Conservation (phyloP, 2,113 vertebrate genomes). For the Catagonus wagneri region DNA sequence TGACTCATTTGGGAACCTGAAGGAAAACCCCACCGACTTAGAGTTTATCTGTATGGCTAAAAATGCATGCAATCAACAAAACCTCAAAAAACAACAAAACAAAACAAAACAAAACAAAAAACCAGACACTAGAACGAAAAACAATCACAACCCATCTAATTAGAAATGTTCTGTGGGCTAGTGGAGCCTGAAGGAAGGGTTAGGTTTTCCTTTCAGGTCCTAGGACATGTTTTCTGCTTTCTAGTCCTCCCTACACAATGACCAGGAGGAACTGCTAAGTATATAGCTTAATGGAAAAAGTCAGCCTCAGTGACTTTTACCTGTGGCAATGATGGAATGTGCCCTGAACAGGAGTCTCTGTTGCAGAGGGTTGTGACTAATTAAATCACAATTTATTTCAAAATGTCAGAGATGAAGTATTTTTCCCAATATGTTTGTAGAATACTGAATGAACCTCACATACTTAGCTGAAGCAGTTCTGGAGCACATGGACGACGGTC, state of each 20-base stretch:
- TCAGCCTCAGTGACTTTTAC: not conserved
- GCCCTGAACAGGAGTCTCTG: constrained; percentile 50
- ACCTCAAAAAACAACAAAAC: not conserved
- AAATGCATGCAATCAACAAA: constrained; percentile 43
- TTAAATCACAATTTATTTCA: constrained; percentile 31
- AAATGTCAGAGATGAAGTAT: constrained; percentile 18
- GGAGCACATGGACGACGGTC: not conserved
- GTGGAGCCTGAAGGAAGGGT: not conserved
- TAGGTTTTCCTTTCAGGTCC: not conserved
- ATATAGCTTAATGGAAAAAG: not conserved
- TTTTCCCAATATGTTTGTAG: constrained; percentile 8
- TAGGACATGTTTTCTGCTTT: not conserved
- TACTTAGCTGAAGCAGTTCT: constrained; percentile 8
- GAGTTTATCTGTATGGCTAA: not conserved
- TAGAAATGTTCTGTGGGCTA: not conserved
- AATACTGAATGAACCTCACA: constrained; percentile 32
- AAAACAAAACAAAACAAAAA: no score
- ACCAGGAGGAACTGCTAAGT: not conserved
- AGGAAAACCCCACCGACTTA: not conserved
- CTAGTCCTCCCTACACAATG: not conserved
- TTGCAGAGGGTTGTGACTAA: not conserved
- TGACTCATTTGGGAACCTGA: constrained; percentile 13
- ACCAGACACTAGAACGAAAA: constrained; percentile 6
- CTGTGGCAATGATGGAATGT: not conserved
- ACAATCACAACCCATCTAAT: not conserved